Percentiles rank a stretch among this genome's conserved stretches.
Evolutionary conservation across 2,888 invertebrate species (phyloP).

Genomic region (Tholera decimalis): DNA sequence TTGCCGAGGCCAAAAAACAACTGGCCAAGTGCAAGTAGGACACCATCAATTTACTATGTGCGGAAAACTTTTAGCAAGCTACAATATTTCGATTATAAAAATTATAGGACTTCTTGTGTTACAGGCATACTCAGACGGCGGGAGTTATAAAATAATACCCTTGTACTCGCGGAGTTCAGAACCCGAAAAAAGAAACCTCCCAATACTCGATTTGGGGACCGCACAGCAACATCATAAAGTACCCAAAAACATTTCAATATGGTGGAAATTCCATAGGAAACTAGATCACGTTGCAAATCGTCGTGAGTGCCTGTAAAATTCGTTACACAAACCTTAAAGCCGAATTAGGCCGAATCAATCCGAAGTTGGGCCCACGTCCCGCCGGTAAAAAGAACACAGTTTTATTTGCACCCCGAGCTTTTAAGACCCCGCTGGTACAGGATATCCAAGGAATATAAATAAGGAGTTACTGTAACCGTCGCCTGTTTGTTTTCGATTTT

Average conservation of each 20-base stretch:
- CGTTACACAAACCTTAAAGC: slow-evolving; percentile 53
- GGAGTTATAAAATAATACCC: not conserved
- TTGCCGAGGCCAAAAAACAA: not conserved
- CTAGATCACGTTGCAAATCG: slow-evolving; percentile 57
- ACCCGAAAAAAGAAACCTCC: slow-evolving; percentile 2
- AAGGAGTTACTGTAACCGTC: slow-evolving; percentile 44
- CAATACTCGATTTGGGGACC: slow-evolving; percentile 14
- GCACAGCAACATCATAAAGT: slow-evolving; percentile 27
- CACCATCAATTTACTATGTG: not conserved
- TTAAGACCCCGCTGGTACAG: slow-evolving; percentile 36
- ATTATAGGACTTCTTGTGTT: not conserved
- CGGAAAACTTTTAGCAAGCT: not conserved
- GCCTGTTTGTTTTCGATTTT: slow-evolving; percentile 41
- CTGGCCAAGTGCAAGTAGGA: not conserved
- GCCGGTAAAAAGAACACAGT: slow-evolving; percentile 53
- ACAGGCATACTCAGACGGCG: no score
- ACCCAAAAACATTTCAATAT: slow-evolving; percentile 40
- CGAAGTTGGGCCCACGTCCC: slow-evolving; percentile 54
- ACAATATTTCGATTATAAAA: no score
- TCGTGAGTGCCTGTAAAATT: slow-evolving; percentile 64
- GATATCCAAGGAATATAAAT: slow-evolving; percentile 60
- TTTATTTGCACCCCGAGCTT: slow-evolving; percentile 47
- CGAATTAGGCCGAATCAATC: slow-evolving; percentile 65
- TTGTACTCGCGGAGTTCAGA: not conserved
- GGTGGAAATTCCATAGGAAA: slow-evolving; percentile 53